Conservation (phyloP, 2,888 invertebrate genomes). For the Chrysolina americana region DNA sequence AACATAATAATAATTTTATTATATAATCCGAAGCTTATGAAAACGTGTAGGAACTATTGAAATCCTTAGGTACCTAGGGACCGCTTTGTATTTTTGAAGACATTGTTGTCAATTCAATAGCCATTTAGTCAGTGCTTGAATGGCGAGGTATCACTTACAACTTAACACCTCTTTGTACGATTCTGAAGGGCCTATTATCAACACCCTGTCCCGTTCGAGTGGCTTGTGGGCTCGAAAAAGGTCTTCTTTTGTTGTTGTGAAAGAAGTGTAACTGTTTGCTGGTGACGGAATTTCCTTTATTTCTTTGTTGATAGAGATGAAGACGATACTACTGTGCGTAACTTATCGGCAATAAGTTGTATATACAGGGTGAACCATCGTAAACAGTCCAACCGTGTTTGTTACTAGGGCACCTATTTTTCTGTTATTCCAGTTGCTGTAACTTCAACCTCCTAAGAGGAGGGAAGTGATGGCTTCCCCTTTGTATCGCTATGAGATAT, state of each 20-base stretch:
- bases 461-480: no score
- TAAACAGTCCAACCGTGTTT: no score
- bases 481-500: no score
- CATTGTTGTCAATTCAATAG: slow-evolving; percentile 21
- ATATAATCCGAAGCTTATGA: not conserved
- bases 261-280: slow-evolving; percentile 18
- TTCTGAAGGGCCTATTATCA: slow-evolving; percentile 33
- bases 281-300: not conserved
- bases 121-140: slow-evolving; percentile 24
- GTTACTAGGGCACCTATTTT: no score
- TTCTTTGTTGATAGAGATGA: not conserved
- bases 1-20: no score
- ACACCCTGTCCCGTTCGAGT: slow-evolving; percentile 37
- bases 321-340: not conserved
- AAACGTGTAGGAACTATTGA: slow-evolving; percentile 5
- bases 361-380: no score
- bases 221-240: slow-evolving; percentile 40
- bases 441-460: no score
- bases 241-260: slow-evolving; percentile 18
- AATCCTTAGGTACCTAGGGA: slow-evolving; percentile 10
- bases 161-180: slow-evolving; percentile 43
- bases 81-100: slow-evolving; percentile 20
- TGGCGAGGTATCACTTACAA: slow-evolving; percentile 39
- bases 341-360: no score
- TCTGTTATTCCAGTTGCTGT: no score